Evolutionary conservation across 2,888 invertebrate genomes (phyloP).

Genomic region (Tetranychus piercei): DNA sequence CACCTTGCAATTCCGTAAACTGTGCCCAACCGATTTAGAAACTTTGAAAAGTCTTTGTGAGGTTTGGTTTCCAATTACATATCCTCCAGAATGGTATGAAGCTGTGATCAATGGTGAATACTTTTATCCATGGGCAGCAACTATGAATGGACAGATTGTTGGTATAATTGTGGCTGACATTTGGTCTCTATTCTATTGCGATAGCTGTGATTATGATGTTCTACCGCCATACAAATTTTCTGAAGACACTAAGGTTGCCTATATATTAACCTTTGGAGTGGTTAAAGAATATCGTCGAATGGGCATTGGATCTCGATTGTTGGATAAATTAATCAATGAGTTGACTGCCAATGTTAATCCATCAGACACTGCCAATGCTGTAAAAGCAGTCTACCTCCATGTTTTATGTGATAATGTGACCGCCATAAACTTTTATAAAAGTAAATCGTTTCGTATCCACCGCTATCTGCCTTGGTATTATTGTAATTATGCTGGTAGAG

Average conservation of each 20-base stretch:
- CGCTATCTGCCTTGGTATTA: slow-evolving; percentile 68
- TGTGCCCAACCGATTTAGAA: slow-evolving; percentile 72
- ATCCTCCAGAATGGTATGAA: slow-evolving; percentile 86
- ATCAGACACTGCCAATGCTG: slow-evolving; percentile 40
- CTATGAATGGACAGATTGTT: slow-evolving; percentile 69
- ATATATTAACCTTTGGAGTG: slow-evolving; percentile 87
- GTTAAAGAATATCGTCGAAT: slow-evolving; percentile 48
- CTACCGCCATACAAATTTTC: slow-evolving; percentile 54
- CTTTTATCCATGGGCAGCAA: slow-evolving; percentile 71
- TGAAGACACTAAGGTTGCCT: slow-evolving; percentile 67
- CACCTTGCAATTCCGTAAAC: slow-evolving; percentile 52
- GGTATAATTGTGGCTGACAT: slow-evolving; percentile 93
- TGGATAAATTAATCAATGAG: slow-evolving; percentile 75
- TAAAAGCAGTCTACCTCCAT: slow-evolving; percentile 89
- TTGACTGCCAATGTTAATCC: slow-evolving; percentile 38
- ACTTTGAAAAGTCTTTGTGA: slow-evolving; percentile 77
- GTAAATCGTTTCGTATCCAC: slow-evolving; percentile 44
- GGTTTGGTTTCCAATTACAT: slow-evolving; percentile 85
- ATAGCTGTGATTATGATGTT: slow-evolving; percentile 81
- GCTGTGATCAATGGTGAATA: slow-evolving; percentile 69
- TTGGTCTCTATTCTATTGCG: slow-evolving; percentile 67
- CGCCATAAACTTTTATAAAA: slow-evolving; percentile 90
- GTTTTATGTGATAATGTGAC: slow-evolving; percentile 85
- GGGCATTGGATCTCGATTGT: slow-evolving; percentile 77
- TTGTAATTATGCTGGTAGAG: slow-evolving; percentile 63